Conservation (phyloP, 1,140 invertebrate genomes). For the Drosophila arizonae region DNA sequence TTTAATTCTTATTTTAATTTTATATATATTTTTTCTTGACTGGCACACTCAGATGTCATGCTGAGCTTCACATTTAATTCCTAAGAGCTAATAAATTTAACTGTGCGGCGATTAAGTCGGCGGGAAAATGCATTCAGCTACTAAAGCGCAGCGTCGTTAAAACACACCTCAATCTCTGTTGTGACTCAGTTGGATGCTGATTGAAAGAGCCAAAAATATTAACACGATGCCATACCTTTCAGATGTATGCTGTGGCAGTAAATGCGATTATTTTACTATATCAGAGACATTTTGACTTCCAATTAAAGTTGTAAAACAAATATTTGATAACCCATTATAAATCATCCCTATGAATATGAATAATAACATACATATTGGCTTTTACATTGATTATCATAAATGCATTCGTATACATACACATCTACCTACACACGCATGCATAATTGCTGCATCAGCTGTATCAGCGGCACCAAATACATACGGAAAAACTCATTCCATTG, state of each 20-base stretch:
- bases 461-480: conserved; percentile 17
- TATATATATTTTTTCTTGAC: conserved; percentile 14
- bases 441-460: conserved; percentile 26
- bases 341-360: no score
- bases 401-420: not conserved
- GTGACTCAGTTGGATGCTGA: conserved; percentile 47
- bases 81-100: conserved; percentile 75
- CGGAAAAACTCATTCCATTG: conserved; percentile 8
- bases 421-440: not conserved
- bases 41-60: conserved; percentile 44
- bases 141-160: conserved; percentile 65
- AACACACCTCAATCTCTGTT: conserved; percentile 41
- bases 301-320: no score
- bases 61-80: conserved; percentile 69
- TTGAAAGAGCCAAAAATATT: conserved; percentile 11
- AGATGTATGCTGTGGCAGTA: no score
- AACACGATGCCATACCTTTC: not conserved
- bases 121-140: conserved; percentile 66
- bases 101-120: conserved; percentile 60
- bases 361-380: no score
- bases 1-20: conserved; percentile 17
- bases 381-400: no score
- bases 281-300: no score
- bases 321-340: no score
- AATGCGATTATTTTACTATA: no score